Percentiles rank a stretch among this genome's conserved stretches.
Conservation (phyloP, 2,797 vertebrate genomes). For the Menidia menidia region DNA sequence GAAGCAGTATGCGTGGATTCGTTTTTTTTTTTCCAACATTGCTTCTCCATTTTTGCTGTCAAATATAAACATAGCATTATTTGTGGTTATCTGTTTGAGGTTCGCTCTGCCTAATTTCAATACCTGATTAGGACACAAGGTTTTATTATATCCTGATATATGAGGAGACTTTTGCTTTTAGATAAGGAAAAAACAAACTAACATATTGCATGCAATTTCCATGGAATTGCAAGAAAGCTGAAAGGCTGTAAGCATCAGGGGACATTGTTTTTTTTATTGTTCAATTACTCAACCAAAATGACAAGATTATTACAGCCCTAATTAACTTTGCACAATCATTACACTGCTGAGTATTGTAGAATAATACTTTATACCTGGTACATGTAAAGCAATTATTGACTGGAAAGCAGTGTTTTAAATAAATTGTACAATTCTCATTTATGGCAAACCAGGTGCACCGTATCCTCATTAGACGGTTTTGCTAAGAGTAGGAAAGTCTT, state of each 20-base stretch:
- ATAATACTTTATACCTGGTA: not conserved
- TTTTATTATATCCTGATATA: no score
- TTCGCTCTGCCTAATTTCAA: no score
- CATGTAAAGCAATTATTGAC: not conserved
- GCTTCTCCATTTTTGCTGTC: no score
- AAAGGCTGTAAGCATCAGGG: not conserved
- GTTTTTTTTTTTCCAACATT: no score
- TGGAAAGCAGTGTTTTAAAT: not conserved
- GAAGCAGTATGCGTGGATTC: no score
- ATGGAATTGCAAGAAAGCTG: not conserved
- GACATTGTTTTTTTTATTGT: not conserved
- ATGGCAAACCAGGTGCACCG: no score
- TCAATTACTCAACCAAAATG: not conserved
- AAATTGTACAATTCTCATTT: no score
- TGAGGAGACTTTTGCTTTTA: not conserved
- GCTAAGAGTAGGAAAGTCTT: no score
- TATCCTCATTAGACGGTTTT: not conserved
- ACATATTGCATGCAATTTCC: not conserved
- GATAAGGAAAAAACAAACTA: no score
- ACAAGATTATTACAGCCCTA: not conserved
- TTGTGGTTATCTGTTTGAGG: no score
- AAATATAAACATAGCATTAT: no score
- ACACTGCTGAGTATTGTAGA: not conserved
- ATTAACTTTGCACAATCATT: not conserved
- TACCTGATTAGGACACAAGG: no score